Evolutionary conservation across 2,888 invertebrate genomes (phyloP).

Genomic region (Trilocha varians): DNA sequence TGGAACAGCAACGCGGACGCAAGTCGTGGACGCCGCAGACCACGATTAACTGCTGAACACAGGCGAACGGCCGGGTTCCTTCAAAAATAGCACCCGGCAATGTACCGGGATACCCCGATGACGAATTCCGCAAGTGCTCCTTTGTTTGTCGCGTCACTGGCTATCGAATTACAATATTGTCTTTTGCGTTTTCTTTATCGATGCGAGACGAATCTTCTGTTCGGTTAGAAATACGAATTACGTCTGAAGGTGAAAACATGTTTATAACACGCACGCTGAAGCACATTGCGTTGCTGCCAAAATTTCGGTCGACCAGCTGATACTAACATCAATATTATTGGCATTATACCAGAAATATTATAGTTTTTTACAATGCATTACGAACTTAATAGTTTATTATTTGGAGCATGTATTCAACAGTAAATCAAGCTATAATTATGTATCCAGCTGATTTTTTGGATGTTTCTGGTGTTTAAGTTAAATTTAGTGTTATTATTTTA

Average conservation of each 20-base stretch:
- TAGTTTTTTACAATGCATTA: conserved; percentile 8
- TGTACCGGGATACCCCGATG: conserved; percentile 59
- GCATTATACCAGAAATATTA: conserved; percentile 39
- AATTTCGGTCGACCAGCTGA: conserved; percentile 38
- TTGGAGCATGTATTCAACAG: neutral
- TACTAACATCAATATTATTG: conserved; percentile 48
- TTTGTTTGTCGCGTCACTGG: conserved; percentile 36
- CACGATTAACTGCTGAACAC: conserved; percentile 51
- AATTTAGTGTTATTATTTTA: no score
- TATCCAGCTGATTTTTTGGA: no score
- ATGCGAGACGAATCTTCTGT: conserved; percentile 18
- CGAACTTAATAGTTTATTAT: neutral
- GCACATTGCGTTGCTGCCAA: conserved; percentile 49
- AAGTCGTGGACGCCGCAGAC: conserved; percentile 47
- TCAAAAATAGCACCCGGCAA: conserved; percentile 70
- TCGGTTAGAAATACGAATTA: conserved; percentile 25
- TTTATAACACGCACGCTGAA: conserved; percentile 31
- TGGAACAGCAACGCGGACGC: conserved; percentile 44
- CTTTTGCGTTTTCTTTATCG: conserved; percentile 4
- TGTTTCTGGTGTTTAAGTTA: no score
- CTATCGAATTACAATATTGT: conserved; percentile 21
- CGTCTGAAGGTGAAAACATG: conserved; percentile 58
- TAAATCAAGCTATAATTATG: no score
- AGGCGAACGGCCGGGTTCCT: conserved; percentile 58
- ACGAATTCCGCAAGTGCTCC: conserved; percentile 48